Conservation (phyloP, 2,113 vertebrate genomes). For the Perca fluviatilis region DNA sequence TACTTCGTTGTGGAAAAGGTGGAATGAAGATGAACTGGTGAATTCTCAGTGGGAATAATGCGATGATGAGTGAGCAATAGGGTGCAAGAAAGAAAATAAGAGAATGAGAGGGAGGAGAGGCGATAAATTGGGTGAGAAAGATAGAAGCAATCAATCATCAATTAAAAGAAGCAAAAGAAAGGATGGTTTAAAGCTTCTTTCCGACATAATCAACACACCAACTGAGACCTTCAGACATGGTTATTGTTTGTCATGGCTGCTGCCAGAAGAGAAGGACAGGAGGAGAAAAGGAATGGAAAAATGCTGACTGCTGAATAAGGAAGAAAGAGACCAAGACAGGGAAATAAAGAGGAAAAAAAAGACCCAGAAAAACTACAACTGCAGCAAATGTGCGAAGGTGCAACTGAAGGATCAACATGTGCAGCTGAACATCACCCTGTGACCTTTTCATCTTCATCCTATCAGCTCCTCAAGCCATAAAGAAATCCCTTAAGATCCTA, state of each 20-base stretch:
- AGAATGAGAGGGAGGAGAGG: not conserved
- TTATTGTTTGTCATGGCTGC: not conserved
- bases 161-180: constrained; percentile 8
- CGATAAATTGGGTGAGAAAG: not conserved
- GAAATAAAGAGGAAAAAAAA: not conserved
- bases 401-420: constrained; percentile 45
- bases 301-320: not conserved
- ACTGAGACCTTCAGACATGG: not conserved
- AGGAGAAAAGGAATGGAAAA: constrained; percentile 21
- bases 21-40: not conserved
- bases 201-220: constrained; percentile 28
- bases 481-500: constrained; percentile 40
- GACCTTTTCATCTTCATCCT: constrained; percentile 47
- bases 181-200: constrained; percentile 12
- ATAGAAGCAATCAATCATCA: constrained; percentile 15
- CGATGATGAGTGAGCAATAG: not conserved
- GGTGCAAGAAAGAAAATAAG: constrained; percentile 15
- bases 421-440: constrained; percentile 7
- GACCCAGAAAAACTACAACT: not conserved
- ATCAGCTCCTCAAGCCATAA: constrained; percentile 42
- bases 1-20: not conserved
- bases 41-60: not conserved
- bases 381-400: constrained; percentile 23
- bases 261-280: constrained; percentile 10
- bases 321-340: not conserved